Base-by-base conservation (phyloP, 1,140 invertebrate species). In the Sarcophaga peregrina region DNA sequence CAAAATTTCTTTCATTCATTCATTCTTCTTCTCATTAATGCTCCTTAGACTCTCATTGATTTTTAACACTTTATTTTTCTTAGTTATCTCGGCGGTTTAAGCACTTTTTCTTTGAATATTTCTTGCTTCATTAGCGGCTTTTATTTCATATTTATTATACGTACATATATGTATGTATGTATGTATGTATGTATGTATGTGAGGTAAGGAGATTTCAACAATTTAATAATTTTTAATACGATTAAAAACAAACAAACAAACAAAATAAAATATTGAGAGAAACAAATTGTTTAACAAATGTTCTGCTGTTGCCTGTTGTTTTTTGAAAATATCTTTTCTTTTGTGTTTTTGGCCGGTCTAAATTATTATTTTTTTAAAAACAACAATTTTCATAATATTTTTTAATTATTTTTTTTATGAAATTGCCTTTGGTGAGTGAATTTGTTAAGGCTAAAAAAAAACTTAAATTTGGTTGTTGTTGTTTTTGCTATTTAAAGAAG, bases 391-490 rank as follows among this genome's bases (percentile, higher is more conserved):
- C 25, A 37, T 37, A 37, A 37, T 37, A 37, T 25, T 17, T 25
- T 25, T 72, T 72, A 50, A 78, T 50, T 8, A 20, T 78, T 52
- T 78, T 25, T 76, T 45, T 74, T 74, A n/a, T 13, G 15, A 37
- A 62, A 5, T 76, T 76, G 47, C 48, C 48, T 52, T 78, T 50
- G 75, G 75, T 50, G 50, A 47, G 48, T 50, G 48, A 50, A 50
- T 50, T 50, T 72, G 62, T 50, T 78, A 50, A 78, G 75, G 75
- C 62, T 68, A 58, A 58, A 58, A 15, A 37, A 37, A 58, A n/a
- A n/a, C n/a, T 58, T 58, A 13, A 58, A 6, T 58, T n/a, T 76
- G n/a, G 47, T 76, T 76, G 45, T 76, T 76, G 45, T 76, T 74
- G 37, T 15, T 76, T 45, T 76, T 15, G 74, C 45, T 78, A n/a